Percentiles rank a stretch among this genome's conserved stretches.
phyloP scores from a whole-genome alignment of 2,888 invertebrate species.

The Cylindroiulus punctatus region DNA sequence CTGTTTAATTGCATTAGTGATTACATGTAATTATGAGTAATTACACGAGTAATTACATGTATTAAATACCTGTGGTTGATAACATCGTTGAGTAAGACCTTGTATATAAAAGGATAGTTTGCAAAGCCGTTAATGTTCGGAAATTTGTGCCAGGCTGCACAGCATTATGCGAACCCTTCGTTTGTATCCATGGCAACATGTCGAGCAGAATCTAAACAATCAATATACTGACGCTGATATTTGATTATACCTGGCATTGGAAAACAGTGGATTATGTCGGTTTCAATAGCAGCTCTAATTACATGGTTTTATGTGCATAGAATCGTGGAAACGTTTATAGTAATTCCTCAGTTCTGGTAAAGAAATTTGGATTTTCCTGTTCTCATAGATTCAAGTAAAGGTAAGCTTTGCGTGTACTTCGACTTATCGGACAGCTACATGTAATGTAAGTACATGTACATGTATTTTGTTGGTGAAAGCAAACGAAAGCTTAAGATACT shows the following conservation, averaged over 20 bases:
- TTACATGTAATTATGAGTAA: too few relatives aligned
- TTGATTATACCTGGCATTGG: neutral
- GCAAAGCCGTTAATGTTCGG: too few relatives aligned
- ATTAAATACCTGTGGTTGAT: neutral
- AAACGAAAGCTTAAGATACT: too few relatives aligned
- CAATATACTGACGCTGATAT: neutral
- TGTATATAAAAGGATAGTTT: neutral
- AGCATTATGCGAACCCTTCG: neutral
- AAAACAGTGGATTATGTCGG: neutral
- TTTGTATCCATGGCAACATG: slow-evolving; percentile 16
- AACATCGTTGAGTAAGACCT: neutral
- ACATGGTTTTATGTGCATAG: neutral
- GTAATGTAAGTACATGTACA: too few relatives aligned
- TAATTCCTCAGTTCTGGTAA: neutral
- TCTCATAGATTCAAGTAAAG: neutral
- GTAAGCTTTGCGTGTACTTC: neutral
- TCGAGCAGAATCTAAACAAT: neutral
- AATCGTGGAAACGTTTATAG: neutral
- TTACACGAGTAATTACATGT: too few relatives aligned
- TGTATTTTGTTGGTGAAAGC: too few relatives aligned
- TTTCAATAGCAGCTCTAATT: neutral
- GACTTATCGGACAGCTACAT: too few relatives aligned
- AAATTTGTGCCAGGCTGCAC: too few relatives aligned
- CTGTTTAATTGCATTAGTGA: neutral
- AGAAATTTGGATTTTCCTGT: neutral